phyloP scores from a whole-genome alignment of 2,888 invertebrate genomes.

The Erebia aethiops region DNA sequence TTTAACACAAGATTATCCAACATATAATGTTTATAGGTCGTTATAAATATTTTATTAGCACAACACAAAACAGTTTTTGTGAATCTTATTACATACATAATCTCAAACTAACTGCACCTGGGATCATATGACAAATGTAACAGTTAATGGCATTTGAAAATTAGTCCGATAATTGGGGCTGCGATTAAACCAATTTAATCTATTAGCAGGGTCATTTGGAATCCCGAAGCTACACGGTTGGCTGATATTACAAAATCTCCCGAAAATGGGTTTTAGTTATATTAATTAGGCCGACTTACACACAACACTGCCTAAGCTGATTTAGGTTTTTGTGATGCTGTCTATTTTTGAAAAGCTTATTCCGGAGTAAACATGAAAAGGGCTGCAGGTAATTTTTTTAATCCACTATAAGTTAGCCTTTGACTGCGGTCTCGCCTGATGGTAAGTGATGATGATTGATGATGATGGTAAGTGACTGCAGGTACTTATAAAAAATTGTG shows the following conservation, averaged over 20 bases:
- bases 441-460: no score
- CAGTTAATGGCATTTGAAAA: constrained; percentile 16
- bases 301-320: background rate
- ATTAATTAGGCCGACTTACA: background rate
- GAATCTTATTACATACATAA: constrained; percentile 3
- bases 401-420: no score
- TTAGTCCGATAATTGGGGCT: constrained; percentile 9
- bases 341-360: no score
- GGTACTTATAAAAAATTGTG: no score
- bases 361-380: no score
- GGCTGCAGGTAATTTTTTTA: no score
- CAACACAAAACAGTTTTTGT: background rate
- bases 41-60: background rate
- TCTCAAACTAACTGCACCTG: background rate
- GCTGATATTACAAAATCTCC: background rate
- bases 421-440: no score
- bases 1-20: background rate
- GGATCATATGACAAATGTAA: constrained; percentile 7
- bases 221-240: background rate
- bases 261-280: background rate
- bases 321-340: no score
- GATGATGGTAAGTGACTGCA: no score
- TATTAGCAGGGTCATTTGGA: constrained; percentile 15
- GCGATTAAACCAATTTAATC: constrained; percentile 16
- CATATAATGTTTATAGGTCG: background rate